Evolutionary conservation across 2,113 vertebrate genomes (phyloP), one percentile per base, ranked within the genome.

Genomic region (Suncus etruscus): DNA sequence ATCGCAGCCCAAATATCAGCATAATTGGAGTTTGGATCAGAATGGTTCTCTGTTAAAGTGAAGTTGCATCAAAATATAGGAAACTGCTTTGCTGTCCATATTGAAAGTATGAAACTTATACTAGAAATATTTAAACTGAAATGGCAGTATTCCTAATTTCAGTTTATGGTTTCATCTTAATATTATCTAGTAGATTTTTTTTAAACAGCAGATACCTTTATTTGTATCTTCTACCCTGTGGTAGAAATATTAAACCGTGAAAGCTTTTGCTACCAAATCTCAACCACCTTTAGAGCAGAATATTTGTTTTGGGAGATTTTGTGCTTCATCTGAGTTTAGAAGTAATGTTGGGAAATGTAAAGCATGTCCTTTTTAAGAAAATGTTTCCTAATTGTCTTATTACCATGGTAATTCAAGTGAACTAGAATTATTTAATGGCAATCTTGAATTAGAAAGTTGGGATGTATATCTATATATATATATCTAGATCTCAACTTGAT

Each of bases 371-470:
- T 95, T 93, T 91, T 70, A 94, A 95, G 73, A 95, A 95, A 94
- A 95, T 87, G 51, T 73, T 95, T 95, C 86, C 61, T 95, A 95
- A 91, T 69, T 93, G 78, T 96, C 90, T 92, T 86, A 83, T 91
- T 96, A 95, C 92, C 86, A 87, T 95, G 91, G 83, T 92, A 90
- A 95, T 95, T 95, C 90, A 95, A 90, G 76, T 93, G 73, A 95
- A 74, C 92, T 95, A 95, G 89, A 95, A 95, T 27, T 95, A 95
- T 92, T 95, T 95, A 95, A 94, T 90, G 92, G 75, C 87, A 95
- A 48, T 94, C 94, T 96, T 95, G 91, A 95, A 94, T 95, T 96
- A 92, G 89, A 94, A 90, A 96, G 93, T 94, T 96, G 96, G 81
- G 95, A 50, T 93, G 48, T 54, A 65, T 76, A 69, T n/a, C 22